Percentiles rank a stretch among this genome's conserved stretches.
phyloP scores from a whole-genome alignment of 2,113 vertebrate species.

The Apistogramma diplotaenia region DNA sequence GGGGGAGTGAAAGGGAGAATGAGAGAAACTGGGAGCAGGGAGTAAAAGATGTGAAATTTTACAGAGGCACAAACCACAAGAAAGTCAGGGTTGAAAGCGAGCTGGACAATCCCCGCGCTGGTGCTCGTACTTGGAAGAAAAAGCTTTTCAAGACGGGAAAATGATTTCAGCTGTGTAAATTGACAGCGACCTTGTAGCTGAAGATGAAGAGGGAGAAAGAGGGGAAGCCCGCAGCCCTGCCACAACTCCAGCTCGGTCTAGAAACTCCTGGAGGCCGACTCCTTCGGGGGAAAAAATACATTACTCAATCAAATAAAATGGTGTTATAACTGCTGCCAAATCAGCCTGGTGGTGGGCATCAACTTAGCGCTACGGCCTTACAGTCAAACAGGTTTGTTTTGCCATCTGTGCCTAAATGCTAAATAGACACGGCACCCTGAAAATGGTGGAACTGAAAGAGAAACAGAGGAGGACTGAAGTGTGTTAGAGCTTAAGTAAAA shows the following conservation, averaged over 20 bases:
- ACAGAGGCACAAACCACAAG: slow-evolving; percentile 71
- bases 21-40: slow-evolving; percentile 39
- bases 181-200: slow-evolving; percentile 72
- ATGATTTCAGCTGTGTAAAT: slow-evolving; percentile 77
- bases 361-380: slow-evolving; percentile 1
- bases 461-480: slow-evolving; percentile 28
- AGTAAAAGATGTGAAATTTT: slow-evolving; percentile 68
- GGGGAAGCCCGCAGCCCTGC: slow-evolving; percentile 47
- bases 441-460: slow-evolving; percentile 1
- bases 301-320: slow-evolving; percentile 53
- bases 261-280: slow-evolving; percentile 34
- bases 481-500: slow-evolving; percentile 9
- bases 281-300: slow-evolving; percentile 23
- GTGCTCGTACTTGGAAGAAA: slow-evolving; percentile 50
- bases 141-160: slow-evolving; percentile 65
- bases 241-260: slow-evolving; percentile 58
- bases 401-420: slow-evolving; percentile 47
- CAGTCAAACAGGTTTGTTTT: slow-evolving; percentile 43
- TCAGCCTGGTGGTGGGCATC: slow-evolving; percentile 31
- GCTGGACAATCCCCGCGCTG: slow-evolving; percentile 55
- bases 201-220: slow-evolving; percentile 57
- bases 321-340: slow-evolving; percentile 67
- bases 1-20: slow-evolving; percentile 29
- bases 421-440: slow-evolving; percentile 26
- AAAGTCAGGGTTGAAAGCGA: slow-evolving; percentile 64